Base-by-base conservation (phyloP, 1,140 invertebrate genomes). In the Calosoma granatense region DNA sequence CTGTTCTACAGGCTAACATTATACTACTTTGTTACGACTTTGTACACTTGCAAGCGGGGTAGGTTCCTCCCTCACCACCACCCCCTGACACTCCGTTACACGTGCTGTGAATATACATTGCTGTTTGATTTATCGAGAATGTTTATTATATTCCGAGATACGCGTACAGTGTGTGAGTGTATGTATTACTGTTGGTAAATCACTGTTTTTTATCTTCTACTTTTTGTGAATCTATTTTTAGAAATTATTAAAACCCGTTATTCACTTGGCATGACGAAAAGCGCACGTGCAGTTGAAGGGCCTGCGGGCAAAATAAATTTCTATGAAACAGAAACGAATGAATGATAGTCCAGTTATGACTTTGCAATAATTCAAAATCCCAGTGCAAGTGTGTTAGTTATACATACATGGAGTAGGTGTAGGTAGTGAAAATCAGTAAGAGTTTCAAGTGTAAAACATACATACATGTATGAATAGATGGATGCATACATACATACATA, bases 11-110 rank as follows among this genome's bases (percentile, higher is more conserved):
- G 6, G 41, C 41, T 6, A 36, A 17, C 17, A 9, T 47, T 17
- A 47, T 47, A 47, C 17, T 47, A 47, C 41, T 47, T 12, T 47
- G 26, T 30, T 30, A 30, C 26, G 26, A 30, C 26, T 30, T 30
- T 30, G 4, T 30, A 14, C 14, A 47, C 17, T 47, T 47, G 41
- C n/a, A n/a, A n/a, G n/a, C n/a, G n/a, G n/a, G n/a, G n/a, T n/a
- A n/a, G n/a, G n/a, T n/a, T n/a, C n/a, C n/a, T n/a, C n/a, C n/a
- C n/a, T n/a, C n/a, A n/a, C n/a, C n/a, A n/a, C n/a, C n/a, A n/a
- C n/a, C n/a, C n/a, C n/a, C n/a, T n/a, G n/a, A n/a, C n/a, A n/a
- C n/a, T n/a, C n/a, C n/a, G n/a, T n/a, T n/a, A n/a, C n/a, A n/a
- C n/a, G n/a, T n/a, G n/a, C n/a, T n/a, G n/a, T n/a, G n/a, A n/a